A percentile compares a stretch with the other conserved stretches of the same genome.
These are phyloP conservation scores for Morpho deidamia DNA, from an alignment of 2,888 invertebrate species.

Conservation along the genomic window DNA sequence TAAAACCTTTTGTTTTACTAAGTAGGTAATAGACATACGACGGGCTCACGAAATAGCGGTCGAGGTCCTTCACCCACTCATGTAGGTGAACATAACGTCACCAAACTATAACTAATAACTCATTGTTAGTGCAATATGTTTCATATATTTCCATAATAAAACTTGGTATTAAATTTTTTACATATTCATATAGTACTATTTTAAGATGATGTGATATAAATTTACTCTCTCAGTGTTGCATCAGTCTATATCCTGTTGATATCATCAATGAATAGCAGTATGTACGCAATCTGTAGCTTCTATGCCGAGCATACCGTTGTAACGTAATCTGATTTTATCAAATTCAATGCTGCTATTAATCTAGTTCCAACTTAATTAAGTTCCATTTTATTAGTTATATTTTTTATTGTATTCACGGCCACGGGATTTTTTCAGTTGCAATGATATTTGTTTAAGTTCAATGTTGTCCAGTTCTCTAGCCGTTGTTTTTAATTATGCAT, in stretches of 20 bases:
- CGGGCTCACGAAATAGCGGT: constrained; percentile 54
- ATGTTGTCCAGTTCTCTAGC: too few species aligned
- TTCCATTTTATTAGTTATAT: constrained; percentile 1
- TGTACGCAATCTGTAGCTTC: constrained; percentile 5
- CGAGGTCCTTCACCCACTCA: constrained; percentile 59
- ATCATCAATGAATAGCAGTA: constrained; percentile 5
- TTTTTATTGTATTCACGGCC: background rate
- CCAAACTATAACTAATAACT: constrained; percentile 13
- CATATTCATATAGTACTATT: too few species aligned
- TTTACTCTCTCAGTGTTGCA: background rate
- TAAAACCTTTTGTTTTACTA: constrained; percentile 11
- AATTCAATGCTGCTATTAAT: constrained; percentile 9
- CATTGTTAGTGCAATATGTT: background rate
- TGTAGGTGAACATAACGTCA: constrained; percentile 32
- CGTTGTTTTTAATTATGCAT: too few species aligned
- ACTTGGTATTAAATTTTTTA: background rate
- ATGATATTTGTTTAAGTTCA: background rate
- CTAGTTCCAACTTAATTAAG: constrained; percentile 7
- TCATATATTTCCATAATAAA: background rate
- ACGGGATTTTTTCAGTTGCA: background rate
- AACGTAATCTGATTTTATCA: constrained; percentile 10
- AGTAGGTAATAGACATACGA: constrained; percentile 26
- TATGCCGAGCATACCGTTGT: constrained; percentile 3
- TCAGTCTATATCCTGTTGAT: constrained; percentile 6
- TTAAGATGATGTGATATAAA: too few species aligned